Evolutionary conservation across 1,140 invertebrate species (phyloP).

Genomic region (Cyclina sinensis): DNA sequence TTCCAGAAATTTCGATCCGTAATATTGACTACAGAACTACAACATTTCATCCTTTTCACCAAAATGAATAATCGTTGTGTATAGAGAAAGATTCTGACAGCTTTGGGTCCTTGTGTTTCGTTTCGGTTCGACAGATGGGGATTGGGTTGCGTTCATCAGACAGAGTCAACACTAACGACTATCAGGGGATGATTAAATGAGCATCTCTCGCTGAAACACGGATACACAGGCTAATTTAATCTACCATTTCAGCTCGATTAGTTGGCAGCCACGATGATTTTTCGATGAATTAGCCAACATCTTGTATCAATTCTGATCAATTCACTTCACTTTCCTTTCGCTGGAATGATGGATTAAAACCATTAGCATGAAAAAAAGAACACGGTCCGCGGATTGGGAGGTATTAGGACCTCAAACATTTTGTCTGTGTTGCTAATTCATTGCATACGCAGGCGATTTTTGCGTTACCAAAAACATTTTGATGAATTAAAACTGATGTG

Average conservation of each 20-base stretch:
- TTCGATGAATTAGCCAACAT: constrained; percentile 70
- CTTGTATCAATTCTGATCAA: constrained; percentile 67
- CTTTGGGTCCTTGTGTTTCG: constrained; percentile 27
- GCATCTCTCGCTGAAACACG: constrained; percentile 57
- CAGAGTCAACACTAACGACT: constrained; percentile 64
- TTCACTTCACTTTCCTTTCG: constrained; percentile 40
- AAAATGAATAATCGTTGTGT: constrained; percentile 56
- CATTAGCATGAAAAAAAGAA: constrained; percentile 48
- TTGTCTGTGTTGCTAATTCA: not conserved
- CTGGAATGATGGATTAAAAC: constrained; percentile 66
- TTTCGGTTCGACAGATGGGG: constrained; percentile 66
- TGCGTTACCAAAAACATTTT: not conserved
- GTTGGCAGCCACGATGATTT: constrained; percentile 65
- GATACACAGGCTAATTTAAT: constrained; percentile 66
- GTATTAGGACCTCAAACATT: constrained; percentile 22
- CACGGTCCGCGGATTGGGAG: not conserved
- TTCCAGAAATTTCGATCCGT: constrained; percentile 9
- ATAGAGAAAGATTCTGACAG: constrained; percentile 40
- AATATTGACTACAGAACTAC: constrained; percentile 19
- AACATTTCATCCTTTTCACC: not conserved
- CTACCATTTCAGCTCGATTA: constrained; percentile 68
- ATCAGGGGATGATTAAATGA: constrained; percentile 61
- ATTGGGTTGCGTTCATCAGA: constrained; percentile 52
- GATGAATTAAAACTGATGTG: constrained; percentile 6
- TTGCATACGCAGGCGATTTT: constrained; percentile 11